Evolutionary conservation across 2,888 invertebrate species (phyloP).

Genomic region (Leptura quadrifasciata): DNA sequence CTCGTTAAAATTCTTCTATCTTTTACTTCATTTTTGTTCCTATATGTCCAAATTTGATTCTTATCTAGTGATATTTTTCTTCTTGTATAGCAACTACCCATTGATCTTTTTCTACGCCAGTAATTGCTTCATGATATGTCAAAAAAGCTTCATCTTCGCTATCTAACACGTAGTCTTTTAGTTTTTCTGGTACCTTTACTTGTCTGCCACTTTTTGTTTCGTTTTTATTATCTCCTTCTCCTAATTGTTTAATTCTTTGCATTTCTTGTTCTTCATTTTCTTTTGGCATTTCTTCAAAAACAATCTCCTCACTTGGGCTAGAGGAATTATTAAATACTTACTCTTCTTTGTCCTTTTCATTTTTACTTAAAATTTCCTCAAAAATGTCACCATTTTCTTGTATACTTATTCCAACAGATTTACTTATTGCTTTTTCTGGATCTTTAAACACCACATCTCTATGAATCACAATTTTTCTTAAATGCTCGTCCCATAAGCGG

Average conservation of each 20-base stretch:
- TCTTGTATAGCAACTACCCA: too few species aligned
- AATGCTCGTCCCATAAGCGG: slow-evolving; percentile 45
- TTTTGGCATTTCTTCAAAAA: too few species aligned
- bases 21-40: slow-evolving; percentile 50
- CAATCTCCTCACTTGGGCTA: too few species aligned
- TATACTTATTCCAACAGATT: not conserved
- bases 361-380: too few species aligned
- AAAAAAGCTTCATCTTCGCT: too few species aligned
- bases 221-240: slow-evolving; percentile 14
- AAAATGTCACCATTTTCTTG: too few species aligned
- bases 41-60: not conserved
- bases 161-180: slow-evolving; percentile 38
- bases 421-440: slow-evolving; percentile 13
- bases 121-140: too few species aligned
- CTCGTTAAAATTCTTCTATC: slow-evolving; percentile 47
- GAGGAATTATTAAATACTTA: too few species aligned
- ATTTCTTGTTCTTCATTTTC: too few species aligned
- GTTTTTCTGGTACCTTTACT: slow-evolving; percentile 41
- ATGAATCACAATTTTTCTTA: slow-evolving; percentile 37
- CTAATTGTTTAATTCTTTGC: slow-evolving; percentile 8
- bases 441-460: slow-evolving; percentile 51
- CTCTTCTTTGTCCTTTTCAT: too few species aligned
- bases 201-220: slow-evolving; percentile 27
- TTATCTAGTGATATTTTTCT: too few species aligned
- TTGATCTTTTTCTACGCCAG: too few species aligned